Base-by-base conservation (phyloP, 2,113 vertebrate genomes). In the Cynoglossus semilaevis region DNA sequence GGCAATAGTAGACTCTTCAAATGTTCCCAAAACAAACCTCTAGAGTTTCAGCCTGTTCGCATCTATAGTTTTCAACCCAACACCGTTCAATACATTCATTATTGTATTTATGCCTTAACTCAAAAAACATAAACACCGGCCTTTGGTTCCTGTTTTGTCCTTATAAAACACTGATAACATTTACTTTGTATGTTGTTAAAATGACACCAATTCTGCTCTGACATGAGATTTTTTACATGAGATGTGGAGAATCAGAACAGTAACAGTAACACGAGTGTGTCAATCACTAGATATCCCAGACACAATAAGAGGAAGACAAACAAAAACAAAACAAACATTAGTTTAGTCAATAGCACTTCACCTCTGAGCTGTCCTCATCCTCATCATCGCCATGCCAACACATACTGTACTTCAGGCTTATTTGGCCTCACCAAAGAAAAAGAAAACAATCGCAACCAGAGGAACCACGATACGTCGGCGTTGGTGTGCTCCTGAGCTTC, bases 341-440 rank as follows among this genome's bases (percentile, higher is more conserved):
- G n/a, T n/a, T n/a, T n/a, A 72, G 43, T 15, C 59, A 52, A 48
- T 46, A 15, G 58, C 58, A 59, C 63, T 58, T 85, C 66, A 88
- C 87, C 87, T 89, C 87, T 0, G 80, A 79, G 77, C 80, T 81
- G 81, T 83, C 81, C 43, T 81, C 84, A 58, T 87, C 81, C 42
- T 87, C 86, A 71, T 87, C 86, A 16, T 89, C 87, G n/a, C 87
- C 87, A 81, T 88, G 84, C 87, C 87, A 89, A 79, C 87, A 89
- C 86, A 89, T 88, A 19, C 37, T 64, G 88, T 88, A 19, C 37
- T 64, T 37, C 38, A 14, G 65, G 52, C 43, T 34, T 61, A 19
- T 57, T 19, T 7, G n/a, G 69, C 1, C 45, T 35, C 40, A 22
- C 11, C 18, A 9, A 9, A 43, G 11, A 42, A 17, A n/a, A 17